These are phyloP conservation scores for Megamerina dolium DNA, from an alignment of 2,888 invertebrate genomes.

Conservation along the genomic window DNA sequence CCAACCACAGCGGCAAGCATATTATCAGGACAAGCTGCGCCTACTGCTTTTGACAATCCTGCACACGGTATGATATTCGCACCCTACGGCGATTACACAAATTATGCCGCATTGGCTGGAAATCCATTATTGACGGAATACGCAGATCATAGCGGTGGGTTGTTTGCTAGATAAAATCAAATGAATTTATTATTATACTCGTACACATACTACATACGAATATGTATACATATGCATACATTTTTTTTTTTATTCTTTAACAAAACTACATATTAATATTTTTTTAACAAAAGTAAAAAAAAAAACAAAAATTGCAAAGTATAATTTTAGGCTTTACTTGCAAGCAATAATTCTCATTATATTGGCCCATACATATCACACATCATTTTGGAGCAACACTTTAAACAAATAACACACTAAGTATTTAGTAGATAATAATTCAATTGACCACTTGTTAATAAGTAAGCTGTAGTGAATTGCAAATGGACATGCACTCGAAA, in stretches of 20 bases:
- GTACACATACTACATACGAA: too few relatives aligned
- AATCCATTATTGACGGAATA: conserved; percentile 80
- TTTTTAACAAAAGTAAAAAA: background rate
- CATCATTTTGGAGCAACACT: too few relatives aligned
- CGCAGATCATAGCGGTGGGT: conserved; percentile 95
- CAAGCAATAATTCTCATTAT: too few relatives aligned
- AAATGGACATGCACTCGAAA: too few relatives aligned
- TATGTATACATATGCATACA: conserved; percentile 11
- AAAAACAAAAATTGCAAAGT: conserved; percentile 6
- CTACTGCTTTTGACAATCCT: conserved; percentile 60
- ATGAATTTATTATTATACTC: conserved; percentile 7
- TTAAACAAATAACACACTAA: too few relatives aligned
- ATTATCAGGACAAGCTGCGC: conserved; percentile 53
- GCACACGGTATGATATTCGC: conserved; percentile 70
- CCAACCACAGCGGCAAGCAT: conserved; percentile 67
- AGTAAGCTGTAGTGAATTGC: too few relatives aligned
- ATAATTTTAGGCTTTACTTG: too few relatives aligned
- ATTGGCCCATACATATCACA: too few relatives aligned
- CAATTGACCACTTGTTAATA: too few relatives aligned
- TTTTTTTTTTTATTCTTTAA: background rate
- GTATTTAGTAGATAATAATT: too few relatives aligned
- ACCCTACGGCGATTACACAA: conserved; percentile 82
- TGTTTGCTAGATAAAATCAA: conserved; percentile 68
- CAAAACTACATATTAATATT: background rate
- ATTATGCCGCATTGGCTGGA: conserved; percentile 74